Conservation (phyloP, 2,113 vertebrate species). For the Seriola aureovittata region DNA sequence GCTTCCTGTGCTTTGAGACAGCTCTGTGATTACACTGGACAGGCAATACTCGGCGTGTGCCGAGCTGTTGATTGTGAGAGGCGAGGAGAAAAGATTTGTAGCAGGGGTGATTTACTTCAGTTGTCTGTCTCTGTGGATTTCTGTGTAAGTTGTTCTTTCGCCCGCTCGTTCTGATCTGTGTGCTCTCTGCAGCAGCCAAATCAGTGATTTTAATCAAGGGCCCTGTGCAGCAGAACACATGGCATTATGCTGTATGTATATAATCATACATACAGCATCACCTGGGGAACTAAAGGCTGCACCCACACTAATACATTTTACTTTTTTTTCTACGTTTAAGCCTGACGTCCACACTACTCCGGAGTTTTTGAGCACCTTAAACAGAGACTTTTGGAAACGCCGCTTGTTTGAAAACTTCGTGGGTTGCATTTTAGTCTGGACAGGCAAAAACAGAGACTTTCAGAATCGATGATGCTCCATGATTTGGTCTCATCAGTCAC, state of each 20-base stretch:
- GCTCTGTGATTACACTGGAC: constrained; percentile 61
- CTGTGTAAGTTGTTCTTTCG: constrained; percentile 17
- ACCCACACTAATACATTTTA: too few relatives aligned
- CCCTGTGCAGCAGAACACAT: constrained; percentile 2
- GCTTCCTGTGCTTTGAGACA: constrained; percentile 46
- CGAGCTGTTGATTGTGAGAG: constrained; percentile 47
- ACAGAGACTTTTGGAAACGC: too few relatives aligned
- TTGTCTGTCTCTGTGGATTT: constrained; percentile 36
- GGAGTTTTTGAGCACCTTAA: too few relatives aligned
- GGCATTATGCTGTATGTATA: background rate
- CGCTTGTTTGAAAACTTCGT: too few relatives aligned
- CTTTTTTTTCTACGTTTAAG: too few relatives aligned
- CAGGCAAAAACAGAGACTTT: too few relatives aligned
- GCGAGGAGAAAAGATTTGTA: constrained; percentile 37
- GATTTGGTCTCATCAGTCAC: too few relatives aligned
- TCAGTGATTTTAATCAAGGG: constrained; percentile 25
- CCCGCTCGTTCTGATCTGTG: background rate
- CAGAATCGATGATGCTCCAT: too few relatives aligned
- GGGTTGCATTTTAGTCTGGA: too few relatives aligned
- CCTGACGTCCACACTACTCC: too few relatives aligned
- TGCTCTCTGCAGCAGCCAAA: background rate
- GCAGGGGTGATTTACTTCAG: constrained; percentile 59
- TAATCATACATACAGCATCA: background rate
- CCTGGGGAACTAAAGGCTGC: background rate
- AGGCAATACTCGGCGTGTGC: constrained; percentile 46